A percentile compares a stretch with the other conserved stretches of the same genome.
Evolutionary conservation across 2,113 vertebrate species (phyloP).

Genomic region (Irena cyanogastra): DNA sequence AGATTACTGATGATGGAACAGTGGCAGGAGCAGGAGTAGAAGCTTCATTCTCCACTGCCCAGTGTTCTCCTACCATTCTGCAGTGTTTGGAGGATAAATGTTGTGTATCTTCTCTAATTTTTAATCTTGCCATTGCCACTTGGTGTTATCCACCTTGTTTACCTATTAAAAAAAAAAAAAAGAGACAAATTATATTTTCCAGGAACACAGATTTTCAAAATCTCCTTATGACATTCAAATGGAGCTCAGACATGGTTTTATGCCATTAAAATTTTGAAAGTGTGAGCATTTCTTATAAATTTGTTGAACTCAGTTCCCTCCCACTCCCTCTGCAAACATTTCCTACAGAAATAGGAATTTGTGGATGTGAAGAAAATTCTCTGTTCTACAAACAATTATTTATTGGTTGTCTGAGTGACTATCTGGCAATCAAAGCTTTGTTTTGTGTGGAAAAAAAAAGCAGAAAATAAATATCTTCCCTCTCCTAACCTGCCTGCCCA

Average conservation of each 20-base stretch:
- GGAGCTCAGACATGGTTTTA: background rate
- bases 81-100: background rate
- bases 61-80: background rate
- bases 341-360: background rate
- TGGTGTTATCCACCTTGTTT: background rate
- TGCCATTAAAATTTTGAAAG: background rate
- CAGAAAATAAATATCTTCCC: background rate
- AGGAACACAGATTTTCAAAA: slow-evolving; percentile 16
- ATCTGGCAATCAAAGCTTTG: background rate
- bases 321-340: background rate
- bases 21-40: background rate
- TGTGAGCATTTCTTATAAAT: background rate
- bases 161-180: background rate
- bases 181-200: background rate
- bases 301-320: background rate
- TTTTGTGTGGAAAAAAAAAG: background rate
- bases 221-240: slow-evolving; percentile 10
- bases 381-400: background rate
- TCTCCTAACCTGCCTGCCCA: background rate
- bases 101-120: background rate
- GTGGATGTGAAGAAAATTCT: background rate
- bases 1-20: background rate
- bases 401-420: background rate
- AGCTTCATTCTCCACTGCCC: background rate
- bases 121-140: background rate